These are phyloP conservation scores for Aphidius colemani DNA, from an alignment of 2,888 invertebrate species.

Conservation along the genomic window DNA sequence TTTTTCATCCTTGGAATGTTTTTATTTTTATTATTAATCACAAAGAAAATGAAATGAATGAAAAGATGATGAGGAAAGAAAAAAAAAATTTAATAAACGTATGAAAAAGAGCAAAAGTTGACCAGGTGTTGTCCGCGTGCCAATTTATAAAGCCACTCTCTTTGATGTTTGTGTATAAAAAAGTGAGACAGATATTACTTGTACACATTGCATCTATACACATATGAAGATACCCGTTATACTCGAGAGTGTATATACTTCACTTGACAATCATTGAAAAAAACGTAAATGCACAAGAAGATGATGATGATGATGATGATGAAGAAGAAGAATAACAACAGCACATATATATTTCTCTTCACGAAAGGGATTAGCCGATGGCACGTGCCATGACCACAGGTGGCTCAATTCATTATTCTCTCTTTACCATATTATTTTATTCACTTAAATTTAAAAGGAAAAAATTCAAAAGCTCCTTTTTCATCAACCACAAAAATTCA, in stretches of 20 bases:
- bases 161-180: slow-evolving; percentile 9
- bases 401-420: slow-evolving; percentile 41
- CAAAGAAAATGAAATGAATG: background rate
- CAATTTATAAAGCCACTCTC: slow-evolving; percentile 4
- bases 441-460: slow-evolving; percentile 9
- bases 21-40: too few species aligned
- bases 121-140: slow-evolving; percentile 24
- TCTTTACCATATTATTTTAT: slow-evolving; percentile 15
- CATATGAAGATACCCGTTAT: too few species aligned
- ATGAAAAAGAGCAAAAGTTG: slow-evolving; percentile 2
- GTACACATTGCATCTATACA: too few species aligned
- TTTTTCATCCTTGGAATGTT: too few species aligned
- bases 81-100: slow-evolving; percentile 9
- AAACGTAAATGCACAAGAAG: too few species aligned
- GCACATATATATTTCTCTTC: background rate
- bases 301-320: too few species aligned
- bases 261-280: too few species aligned
- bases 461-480: slow-evolving; percentile 3
- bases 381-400: slow-evolving; percentile 53
- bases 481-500: background rate
- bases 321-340: background rate
- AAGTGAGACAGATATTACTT: slow-evolving; percentile 6
- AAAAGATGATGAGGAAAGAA: background rate
- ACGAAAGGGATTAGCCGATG: slow-evolving; percentile 40
- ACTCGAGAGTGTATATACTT: too few species aligned